Percentiles rank a stretch among this genome's conserved stretches.
Evolutionary conservation across 2,113 vertebrate species (phyloP).

Genomic region (Peromyscus maniculatus): DNA sequence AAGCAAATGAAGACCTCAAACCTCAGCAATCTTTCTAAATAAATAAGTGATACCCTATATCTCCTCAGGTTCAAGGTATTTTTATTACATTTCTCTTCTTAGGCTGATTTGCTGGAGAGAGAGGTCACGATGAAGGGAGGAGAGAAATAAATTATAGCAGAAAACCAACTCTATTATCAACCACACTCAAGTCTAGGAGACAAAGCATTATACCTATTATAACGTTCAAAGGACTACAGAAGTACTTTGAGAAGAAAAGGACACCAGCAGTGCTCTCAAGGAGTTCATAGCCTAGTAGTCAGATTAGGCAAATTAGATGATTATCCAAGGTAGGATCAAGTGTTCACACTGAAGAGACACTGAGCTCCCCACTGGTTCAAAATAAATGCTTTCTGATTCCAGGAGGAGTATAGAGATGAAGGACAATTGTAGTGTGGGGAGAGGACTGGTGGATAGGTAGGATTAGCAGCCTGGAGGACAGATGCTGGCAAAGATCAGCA

Average conservation of each 20-base stretch:
- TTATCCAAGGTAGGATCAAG: background rate
- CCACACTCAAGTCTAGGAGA: background rate
- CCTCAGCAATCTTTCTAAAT: conserved; percentile 21
- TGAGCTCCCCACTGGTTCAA: background rate
- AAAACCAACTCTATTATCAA: background rate
- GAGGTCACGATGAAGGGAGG: background rate
- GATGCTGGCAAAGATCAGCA: background rate
- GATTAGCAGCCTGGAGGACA: background rate
- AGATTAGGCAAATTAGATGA: conserved; percentile 19
- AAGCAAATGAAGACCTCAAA: conserved; percentile 37
- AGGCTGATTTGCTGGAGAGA: conserved; percentile 5
- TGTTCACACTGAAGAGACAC: background rate
- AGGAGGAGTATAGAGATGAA: background rate
- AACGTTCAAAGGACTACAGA: conserved; percentile 23
- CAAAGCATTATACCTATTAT: background rate
- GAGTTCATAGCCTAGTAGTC: conserved; percentile 8
- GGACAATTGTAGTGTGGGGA: background rate
- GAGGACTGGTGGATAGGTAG: background rate
- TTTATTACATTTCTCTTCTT: conserved; percentile 38
- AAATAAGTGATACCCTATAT: conserved; percentile 3
- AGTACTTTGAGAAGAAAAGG: conserved; percentile 25
- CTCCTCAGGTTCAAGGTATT: background rate
- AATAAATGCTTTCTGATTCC: background rate
- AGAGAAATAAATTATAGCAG: background rate
- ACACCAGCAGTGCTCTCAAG: background rate